A percentile compares a stretch with the other conserved stretches of the same genome.
Evolutionary conservation across 2,797 vertebrate genomes (phyloP).

Genomic region (Sebastes jordani): DNA sequence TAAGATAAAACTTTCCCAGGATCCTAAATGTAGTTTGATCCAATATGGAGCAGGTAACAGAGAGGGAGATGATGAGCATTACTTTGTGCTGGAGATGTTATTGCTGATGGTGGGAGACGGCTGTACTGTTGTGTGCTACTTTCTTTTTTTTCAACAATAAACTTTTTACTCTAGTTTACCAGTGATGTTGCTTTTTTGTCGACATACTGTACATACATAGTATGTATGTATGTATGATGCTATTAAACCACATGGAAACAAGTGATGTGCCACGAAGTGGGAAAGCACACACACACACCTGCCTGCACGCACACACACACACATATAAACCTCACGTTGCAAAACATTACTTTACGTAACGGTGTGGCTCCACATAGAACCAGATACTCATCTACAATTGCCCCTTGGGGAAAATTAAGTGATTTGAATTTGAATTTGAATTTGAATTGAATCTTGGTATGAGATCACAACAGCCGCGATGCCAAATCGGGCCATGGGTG

Average conservation of each 20-base stretch:
- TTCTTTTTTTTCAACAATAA: slow-evolving; percentile 57
- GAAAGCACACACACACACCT: no score
- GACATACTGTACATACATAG: not conserved
- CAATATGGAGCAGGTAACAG: slow-evolving; percentile 11
- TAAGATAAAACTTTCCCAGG: slow-evolving; percentile 38
- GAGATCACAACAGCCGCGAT: no score
- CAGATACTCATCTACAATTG: no score
- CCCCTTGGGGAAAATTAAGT: no score
- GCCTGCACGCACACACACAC: no score
- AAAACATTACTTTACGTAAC: no score
- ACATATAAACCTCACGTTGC: no score
- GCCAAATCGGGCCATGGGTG: no score
- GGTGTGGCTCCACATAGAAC: no score
- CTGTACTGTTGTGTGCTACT: slow-evolving; percentile 15
- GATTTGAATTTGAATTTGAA: no score
- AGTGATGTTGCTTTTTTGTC: not conserved
- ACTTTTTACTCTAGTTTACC: slow-evolving; percentile 57
- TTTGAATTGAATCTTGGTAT: no score
- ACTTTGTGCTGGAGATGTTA: slow-evolving; percentile 31
- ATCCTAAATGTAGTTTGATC: slow-evolving; percentile 16
- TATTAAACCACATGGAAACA: not conserved
- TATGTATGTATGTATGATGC: not conserved
- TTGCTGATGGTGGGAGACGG: slow-evolving; percentile 45
- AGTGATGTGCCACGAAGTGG: not conserved
- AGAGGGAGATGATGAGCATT: slow-evolving; percentile 20